Conservation (phyloP, 2,797 vertebrate species). For the Lates japonicus region DNA sequence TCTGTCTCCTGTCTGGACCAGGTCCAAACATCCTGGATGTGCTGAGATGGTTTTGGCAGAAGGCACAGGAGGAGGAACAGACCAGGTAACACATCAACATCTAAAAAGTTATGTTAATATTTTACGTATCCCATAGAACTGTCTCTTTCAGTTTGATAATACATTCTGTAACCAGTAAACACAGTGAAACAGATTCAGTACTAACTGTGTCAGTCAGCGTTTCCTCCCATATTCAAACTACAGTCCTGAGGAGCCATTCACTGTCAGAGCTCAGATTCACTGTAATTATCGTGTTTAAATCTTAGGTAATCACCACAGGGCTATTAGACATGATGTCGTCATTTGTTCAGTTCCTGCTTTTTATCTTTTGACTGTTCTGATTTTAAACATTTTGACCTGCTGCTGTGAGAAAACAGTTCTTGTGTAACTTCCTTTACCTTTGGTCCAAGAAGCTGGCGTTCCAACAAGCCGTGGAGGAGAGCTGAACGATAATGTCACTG, state of each 20-base stretch:
- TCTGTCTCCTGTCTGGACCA: slow-evolving; percentile 12
- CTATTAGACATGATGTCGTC: not conserved
- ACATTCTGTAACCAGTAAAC: not conserved
- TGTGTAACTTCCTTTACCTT: slow-evolving; percentile 84
- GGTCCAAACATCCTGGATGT: slow-evolving; percentile 6
- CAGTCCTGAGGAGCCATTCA: not conserved
- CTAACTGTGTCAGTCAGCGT: not conserved
- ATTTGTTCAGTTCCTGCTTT: not conserved
- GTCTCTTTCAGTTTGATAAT: not conserved
- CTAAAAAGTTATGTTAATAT: not conserved
- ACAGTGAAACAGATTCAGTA: not conserved
- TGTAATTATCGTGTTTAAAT: not conserved
- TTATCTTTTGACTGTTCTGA: not conserved
- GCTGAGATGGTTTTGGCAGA: slow-evolving; percentile 8
- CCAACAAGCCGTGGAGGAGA: slow-evolving; percentile 97
- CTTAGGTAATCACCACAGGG: not conserved
- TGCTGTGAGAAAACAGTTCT: not conserved
- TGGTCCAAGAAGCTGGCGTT: slow-evolving; percentile 98
- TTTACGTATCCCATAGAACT: not conserved
- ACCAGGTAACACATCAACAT: not conserved
- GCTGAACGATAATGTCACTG: slow-evolving; percentile 93
- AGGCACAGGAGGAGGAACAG: not conserved
- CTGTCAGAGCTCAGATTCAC: not conserved
- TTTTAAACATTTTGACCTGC: not conserved
- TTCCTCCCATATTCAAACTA: too few relatives aligned